Base-by-base conservation (phyloP, 2,888 invertebrate species). In the Stomorhina lunata region DNA sequence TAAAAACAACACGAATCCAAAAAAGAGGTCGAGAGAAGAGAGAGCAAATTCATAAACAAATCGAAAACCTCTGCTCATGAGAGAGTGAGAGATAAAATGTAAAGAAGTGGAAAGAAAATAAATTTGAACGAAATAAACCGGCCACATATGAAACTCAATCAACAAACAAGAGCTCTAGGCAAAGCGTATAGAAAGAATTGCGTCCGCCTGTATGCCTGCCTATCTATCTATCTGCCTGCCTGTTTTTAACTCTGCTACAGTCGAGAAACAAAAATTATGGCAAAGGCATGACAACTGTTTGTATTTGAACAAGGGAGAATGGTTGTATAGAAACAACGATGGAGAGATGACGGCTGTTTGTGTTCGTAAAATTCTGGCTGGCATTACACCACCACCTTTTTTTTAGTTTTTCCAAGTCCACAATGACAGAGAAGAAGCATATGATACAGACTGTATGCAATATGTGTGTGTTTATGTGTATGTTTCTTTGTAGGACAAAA, bases 121-220 rank as follows among this genome's bases (percentile, higher is more conserved):
- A 15, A 32, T 32, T 57, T 65, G 63, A 63, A 53, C 73, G 53
- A 53, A 75, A 55, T 65, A 65, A 75, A 71, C 63, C 77, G 53
- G 77, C 53, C 65, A 71, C 37, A 43, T 55, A 50, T 37, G 25
- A 72, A 68, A 61, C 32, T 17, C 57, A 82, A 34, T 34, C 50
- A 10, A n/a, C 45, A 48, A 73, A 63, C 73, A 55, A 78, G n/a
- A n/a, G 81, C 81, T 81, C 53, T 68, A 32, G 57, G 55, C 57
- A 72, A 72, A 72, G 55, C 34, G 61, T 25, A 65, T 79, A 57
- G 32, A 79, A 65, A 53, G 48, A 79, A 72, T 15, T 45, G 76
- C 65, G 20, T 6, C 59, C 71, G 65, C 50, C 69, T 77, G 77
- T 63, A 25, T 55, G 77, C 77, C 53, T 15, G 68, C 37, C 22